Conservation (phyloP, 2,888 invertebrate species). For the Lordiphosa andalusiaca region DNA sequence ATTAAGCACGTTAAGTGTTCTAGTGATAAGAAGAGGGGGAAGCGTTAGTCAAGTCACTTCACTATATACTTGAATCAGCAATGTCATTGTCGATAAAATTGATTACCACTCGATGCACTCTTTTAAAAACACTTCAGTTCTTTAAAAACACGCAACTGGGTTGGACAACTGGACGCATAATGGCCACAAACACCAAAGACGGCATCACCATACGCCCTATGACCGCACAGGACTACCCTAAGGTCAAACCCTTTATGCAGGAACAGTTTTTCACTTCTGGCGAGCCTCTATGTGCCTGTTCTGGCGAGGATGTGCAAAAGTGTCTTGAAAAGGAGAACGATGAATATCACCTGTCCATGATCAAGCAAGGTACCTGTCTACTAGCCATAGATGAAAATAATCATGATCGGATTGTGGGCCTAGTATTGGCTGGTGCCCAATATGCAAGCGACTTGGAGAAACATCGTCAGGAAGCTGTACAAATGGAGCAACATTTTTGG, state of each 20-base stretch:
- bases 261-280: conserved; percentile 1
- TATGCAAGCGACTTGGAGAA: conserved; percentile 28
- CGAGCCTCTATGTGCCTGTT: neutral
- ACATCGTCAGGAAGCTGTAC: conserved; percentile 31
- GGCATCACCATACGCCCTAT: conserved; percentile 23
- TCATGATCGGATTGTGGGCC: conserved; percentile 35
- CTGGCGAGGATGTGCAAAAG: neutral
- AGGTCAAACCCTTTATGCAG: conserved; percentile 4
- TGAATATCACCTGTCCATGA: conserved; percentile 2
- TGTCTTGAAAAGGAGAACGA: conserved; percentile 6
- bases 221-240: conserved; percentile 19
- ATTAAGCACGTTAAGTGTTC: too few species aligned
- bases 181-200: conserved; percentile 6
- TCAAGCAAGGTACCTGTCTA: conserved; percentile 13
- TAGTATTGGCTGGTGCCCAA: conserved; percentile 39
- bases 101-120: too few species aligned
- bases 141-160: too few species aligned
- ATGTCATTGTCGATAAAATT: too few species aligned
- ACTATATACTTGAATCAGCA: too few species aligned
- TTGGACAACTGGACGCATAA: neutral
- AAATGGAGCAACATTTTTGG: conserved; percentile 40
- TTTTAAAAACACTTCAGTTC: too few species aligned
- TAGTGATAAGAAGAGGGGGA: too few species aligned
- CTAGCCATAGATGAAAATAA: conserved; percentile 25
- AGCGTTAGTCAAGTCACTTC: too few species aligned